A percentile compares a stretch with the other conserved stretches of the same genome.
These are phyloP conservation scores for Biston betularia DNA, from an alignment of 2,888 invertebrate species.

Conservation along the genomic window DNA sequence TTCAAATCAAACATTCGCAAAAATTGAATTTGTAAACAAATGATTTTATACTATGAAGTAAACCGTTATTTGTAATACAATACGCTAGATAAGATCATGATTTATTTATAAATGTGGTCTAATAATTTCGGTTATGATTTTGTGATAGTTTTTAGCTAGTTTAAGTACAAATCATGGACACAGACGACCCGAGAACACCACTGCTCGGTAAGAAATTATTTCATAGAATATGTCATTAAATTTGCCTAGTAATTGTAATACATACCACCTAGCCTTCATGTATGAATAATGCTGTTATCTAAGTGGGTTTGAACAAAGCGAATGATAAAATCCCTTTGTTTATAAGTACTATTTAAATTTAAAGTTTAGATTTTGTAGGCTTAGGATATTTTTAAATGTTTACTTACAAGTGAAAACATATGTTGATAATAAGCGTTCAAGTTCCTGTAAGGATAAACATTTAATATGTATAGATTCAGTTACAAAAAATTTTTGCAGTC, in stretches of 20 bases:
- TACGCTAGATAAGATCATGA: slow-evolving; percentile 11
- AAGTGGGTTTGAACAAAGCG: background rate
- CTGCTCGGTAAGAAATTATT: slow-evolving; percentile 53
- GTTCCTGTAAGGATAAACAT: too few relatives aligned
- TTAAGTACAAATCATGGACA: slow-evolving; percentile 51
- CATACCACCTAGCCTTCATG: background rate
- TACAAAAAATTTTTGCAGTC: background rate
- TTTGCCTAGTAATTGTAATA: background rate
- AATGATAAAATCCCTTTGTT: background rate
- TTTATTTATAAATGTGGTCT: slow-evolving; percentile 5
- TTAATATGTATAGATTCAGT: background rate
- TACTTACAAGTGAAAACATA: too few relatives aligned
- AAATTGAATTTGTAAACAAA: slow-evolving; percentile 4
- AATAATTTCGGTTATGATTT: slow-evolving; percentile 1
- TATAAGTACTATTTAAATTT: background rate
- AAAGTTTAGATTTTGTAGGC: background rate
- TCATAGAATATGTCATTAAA: background rate
- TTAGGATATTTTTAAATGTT: too few relatives aligned
- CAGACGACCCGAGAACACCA: slow-evolving; percentile 61
- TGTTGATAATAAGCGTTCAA: too few relatives aligned
- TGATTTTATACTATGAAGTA: background rate
- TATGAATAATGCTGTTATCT: slow-evolving; percentile 1
- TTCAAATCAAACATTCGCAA: background rate
- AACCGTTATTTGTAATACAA: slow-evolving; percentile 4
- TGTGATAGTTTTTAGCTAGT: background rate